Percentiles rank a stretch among this genome's conserved stretches.
phyloP scores from a whole-genome alignment of 2,888 invertebrate genomes.

The Theretra japonica region DNA sequence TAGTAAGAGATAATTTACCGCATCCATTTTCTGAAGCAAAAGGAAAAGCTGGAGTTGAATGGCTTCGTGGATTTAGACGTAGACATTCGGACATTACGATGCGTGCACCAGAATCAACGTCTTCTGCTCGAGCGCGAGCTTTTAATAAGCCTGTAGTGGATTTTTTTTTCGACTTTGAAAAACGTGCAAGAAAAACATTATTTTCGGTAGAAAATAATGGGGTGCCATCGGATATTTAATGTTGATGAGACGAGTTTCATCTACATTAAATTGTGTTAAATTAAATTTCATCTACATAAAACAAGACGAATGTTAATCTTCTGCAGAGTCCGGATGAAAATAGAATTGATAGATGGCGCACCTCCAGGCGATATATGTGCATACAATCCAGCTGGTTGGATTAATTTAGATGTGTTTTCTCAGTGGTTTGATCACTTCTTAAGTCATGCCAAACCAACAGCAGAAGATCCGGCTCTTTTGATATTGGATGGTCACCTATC shows the following conservation, averaged over 20 bases:
- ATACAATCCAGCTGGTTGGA: constrained; percentile 43
- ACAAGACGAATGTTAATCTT: constrained; percentile 50
- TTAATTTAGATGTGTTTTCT: constrained; percentile 52
- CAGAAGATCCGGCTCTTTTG: constrained; percentile 50
- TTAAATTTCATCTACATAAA: too few relatives aligned
- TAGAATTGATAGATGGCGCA: constrained; percentile 47
- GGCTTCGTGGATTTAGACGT: background rate
- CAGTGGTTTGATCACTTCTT: constrained; percentile 63
- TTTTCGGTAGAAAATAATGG: too few relatives aligned
- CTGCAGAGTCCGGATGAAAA: constrained; percentile 43
- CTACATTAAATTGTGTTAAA: too few relatives aligned
- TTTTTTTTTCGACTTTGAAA: constrained; percentile 17
- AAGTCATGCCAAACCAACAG: constrained; percentile 41
- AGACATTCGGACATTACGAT: background rate
- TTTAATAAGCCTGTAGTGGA: background rate
- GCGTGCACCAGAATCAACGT: background rate
- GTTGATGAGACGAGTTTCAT: constrained; percentile 33
- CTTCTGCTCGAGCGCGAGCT: background rate
- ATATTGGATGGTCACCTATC: constrained; percentile 57
- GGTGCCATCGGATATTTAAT: constrained; percentile 27
- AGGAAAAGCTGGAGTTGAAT: background rate
- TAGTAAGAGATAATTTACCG: constrained; percentile 12
- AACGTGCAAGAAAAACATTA: constrained; percentile 20
- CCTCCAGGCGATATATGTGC: constrained; percentile 45
- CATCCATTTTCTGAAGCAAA: background rate